Evolutionary conservation across 2,888 invertebrate genomes (phyloP).

Genomic region (Galerucella calmariensis): DNA sequence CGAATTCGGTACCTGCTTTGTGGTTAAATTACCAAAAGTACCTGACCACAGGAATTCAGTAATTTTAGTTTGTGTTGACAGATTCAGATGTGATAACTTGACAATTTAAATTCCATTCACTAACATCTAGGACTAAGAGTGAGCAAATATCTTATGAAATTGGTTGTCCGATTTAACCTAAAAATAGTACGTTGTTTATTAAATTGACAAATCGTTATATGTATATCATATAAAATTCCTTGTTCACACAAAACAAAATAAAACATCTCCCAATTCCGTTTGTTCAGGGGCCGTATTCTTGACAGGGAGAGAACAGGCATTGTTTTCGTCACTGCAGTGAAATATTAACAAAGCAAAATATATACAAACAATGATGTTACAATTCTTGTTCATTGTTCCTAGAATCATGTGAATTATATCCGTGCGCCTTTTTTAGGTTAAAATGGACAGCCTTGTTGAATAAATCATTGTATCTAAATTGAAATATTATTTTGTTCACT

Average conservation of each 20-base stretch:
- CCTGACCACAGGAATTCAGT: not conserved
- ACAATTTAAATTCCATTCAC: constrained; percentile 61
- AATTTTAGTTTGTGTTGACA: constrained; percentile 50
- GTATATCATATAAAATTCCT: too few species aligned
- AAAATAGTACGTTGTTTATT: not conserved
- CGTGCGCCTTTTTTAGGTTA: not conserved
- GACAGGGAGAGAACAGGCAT: too few species aligned
- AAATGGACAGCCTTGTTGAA: not conserved
- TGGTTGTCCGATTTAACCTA: not conserved
- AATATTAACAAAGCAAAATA: too few species aligned
- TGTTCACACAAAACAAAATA: too few species aligned
- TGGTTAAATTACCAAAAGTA: constrained; percentile 1
- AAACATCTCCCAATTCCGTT: too few species aligned
- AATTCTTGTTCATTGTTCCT: too few species aligned
- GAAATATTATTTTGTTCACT: not conserved
- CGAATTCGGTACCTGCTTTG: constrained; percentile 9
- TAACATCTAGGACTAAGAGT: constrained; percentile 53
- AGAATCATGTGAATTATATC: too few species aligned
- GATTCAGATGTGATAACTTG: constrained; percentile 57
- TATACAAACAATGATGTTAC: too few species aligned
- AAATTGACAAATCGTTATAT: not conserved
- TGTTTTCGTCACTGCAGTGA: too few species aligned
- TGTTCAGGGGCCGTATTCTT: too few species aligned
- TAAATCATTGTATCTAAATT: not conserved
- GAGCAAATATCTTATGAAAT: not conserved